Base-by-base conservation (phyloP, 2,888 invertebrate species). In the Lepidochitona cinerea region DNA sequence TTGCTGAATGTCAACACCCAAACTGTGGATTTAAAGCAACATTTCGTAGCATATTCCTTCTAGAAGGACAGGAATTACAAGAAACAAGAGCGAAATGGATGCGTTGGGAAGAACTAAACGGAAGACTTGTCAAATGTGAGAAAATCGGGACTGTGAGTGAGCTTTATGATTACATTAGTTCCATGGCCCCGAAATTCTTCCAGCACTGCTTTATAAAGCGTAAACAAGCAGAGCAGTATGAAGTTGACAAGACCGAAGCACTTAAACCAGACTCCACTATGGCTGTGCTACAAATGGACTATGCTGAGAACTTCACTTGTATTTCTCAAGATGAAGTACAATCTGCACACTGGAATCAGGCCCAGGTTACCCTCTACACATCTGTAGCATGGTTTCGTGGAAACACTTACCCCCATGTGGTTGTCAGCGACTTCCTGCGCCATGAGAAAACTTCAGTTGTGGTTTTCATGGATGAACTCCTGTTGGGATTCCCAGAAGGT, bases 221-320 rank as follows among this genome's bases (percentile, higher is more conserved):
- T n/a, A 33, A 23, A 33, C 65, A 65, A 23, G 36, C 65, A 65
- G 32, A 65, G 65, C 7, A 14, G 36, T 65, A 65, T 32, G 65
- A 65, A 32, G 9, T 5, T 32, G 65, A 65, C 23, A 65, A 65
- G 33, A 23, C 33, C 23, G 32, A 65, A 35, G 23, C 65, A 65
- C 23, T 65, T 7, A 9, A 59, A 29, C 29, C 59, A 18, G 29
- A 65, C 26, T 65, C 65, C 65, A 71, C 18, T 4, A 1, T 64
- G 18, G 71, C 71, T 26, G 54, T 69, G 12, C 53, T 70, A 14
- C 37, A 71, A 64, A 65, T 71, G 65, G 65, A 71, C 41, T 36
- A 37, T 18, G 71, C 71, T 18, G 65, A 71, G 36, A 71, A 59
- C 37, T 71, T 0, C 29, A 35, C 32, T 9, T 35, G 64, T 59